Conservation (phyloP, 2,113 vertebrate genomes). For the Gymnorhina tibicen region DNA sequence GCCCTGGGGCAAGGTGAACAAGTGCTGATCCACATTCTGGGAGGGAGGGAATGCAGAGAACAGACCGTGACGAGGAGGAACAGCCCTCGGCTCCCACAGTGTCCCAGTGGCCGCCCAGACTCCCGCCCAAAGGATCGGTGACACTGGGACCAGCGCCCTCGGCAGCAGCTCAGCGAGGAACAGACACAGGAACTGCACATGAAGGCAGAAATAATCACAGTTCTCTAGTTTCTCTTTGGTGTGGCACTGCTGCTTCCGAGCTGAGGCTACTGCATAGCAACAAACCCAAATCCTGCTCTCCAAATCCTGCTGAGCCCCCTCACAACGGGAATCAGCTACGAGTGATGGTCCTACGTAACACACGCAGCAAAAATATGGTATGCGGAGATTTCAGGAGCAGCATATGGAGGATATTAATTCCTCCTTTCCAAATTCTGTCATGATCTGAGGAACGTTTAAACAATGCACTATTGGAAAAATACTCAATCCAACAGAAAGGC, state of each 20-base stretch:
- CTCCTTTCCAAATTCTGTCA: not conserved
- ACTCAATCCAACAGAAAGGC: not conserved
- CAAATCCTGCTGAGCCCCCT: not conserved
- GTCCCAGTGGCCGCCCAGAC: not conserved
- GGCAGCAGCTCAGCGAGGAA: not conserved
- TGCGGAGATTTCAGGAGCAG: not conserved
- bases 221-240: not conserved
- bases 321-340: not conserved
- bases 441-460: not conserved
- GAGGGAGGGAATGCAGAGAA: not conserved
- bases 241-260: not conserved
- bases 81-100: not conserved
- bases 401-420: not conserved
- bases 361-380: not conserved
- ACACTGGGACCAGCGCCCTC: rapidly evolving
- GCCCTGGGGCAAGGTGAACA: conserved; percentile 88
- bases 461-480: not conserved
- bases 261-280: conserved; percentile 19
- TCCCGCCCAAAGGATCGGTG: too few relatives aligned
- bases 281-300: not conserved
- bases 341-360: not conserved
- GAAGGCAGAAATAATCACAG: not conserved
- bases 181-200: not conserved
- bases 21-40: conserved; percentile 85
- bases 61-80: not conserved